Evolutionary conservation across 2,888 invertebrate species (phyloP).

Genomic region (Acleris holmiana): DNA sequence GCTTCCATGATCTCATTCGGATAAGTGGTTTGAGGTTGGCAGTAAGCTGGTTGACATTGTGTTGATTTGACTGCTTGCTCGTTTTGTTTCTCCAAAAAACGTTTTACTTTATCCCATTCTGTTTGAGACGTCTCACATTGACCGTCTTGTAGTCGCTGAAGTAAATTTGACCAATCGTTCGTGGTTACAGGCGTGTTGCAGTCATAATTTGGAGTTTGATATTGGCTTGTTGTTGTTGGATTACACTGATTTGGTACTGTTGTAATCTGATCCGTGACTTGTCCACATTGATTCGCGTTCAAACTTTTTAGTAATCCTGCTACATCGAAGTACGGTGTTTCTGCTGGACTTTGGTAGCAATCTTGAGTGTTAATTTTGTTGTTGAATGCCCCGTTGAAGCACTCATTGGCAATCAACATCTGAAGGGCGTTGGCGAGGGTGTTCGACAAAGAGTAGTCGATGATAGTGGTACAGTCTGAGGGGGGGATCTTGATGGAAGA

Average conservation of each 20-base stretch:
- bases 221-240: not conserved
- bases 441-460: slow-evolving; percentile 64
- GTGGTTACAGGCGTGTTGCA: not conserved
- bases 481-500: slow-evolving; percentile 36
- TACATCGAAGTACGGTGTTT: slow-evolving; percentile 26
- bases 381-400: slow-evolving; percentile 49
- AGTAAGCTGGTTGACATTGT: not conserved
- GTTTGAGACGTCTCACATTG: not conserved
- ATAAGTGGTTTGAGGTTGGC: not conserved
- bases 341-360: slow-evolving; percentile 36
- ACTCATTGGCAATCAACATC: slow-evolving; percentile 61
- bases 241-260: not conserved
- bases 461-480: slow-evolving; percentile 45
- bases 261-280: not conserved
- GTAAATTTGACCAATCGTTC: slow-evolving; percentile 5
- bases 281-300: slow-evolving; percentile 8
- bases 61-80: not conserved
- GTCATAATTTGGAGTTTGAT: not conserved
- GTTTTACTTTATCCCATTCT: not conserved
- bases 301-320: slow-evolving; percentile 1
- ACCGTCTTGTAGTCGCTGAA: not conserved
- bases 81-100: not conserved
- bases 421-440: slow-evolving; percentile 66
- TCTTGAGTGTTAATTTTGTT: slow-evolving; percentile 32
- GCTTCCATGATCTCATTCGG: not conserved